A percentile compares a stretch with the other conserved stretches of the same genome.
phyloP scores from a whole-genome alignment of 1,140 invertebrate species.

The Belonocnema kinseyi region DNA sequence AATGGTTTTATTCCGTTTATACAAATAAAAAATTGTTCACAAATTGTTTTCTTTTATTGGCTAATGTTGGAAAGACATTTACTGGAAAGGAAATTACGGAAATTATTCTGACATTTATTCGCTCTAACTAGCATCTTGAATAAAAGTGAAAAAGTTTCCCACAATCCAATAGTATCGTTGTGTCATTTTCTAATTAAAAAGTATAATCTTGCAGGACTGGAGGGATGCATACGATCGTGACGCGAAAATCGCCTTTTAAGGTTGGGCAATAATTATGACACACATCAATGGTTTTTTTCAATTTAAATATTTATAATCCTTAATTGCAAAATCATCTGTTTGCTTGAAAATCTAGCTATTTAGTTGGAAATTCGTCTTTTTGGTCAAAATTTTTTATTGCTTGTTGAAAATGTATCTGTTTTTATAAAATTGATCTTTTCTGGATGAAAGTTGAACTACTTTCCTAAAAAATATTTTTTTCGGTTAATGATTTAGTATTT shows the following conservation, averaged over 20 bases:
- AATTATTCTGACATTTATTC: too few species aligned
- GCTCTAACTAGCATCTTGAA: too few species aligned
- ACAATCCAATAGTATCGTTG: not conserved
- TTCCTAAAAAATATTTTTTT: not conserved
- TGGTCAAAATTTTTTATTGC: too few species aligned
- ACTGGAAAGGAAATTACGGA: too few species aligned
- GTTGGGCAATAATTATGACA: not conserved
- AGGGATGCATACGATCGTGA: not conserved
- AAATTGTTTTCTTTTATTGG: too few species aligned
- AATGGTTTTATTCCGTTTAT: too few species aligned
- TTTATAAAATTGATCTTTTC: not conserved
- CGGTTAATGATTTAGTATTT: too few species aligned
- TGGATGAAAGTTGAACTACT: not conserved
- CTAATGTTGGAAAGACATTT: too few species aligned
- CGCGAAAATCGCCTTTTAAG: not conserved
- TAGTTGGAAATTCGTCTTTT: too few species aligned
- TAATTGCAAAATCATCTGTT: not conserved
- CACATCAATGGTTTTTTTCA: not conserved
- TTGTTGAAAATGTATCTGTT: not conserved
- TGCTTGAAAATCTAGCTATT: too few species aligned
- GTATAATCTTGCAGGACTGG: not conserved
- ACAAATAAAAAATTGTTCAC: too few species aligned
- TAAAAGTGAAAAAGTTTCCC: not conserved
- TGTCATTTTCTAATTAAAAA: constrained; percentile 1
- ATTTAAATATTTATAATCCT: not conserved